These are phyloP conservation scores for Strix aluco DNA, from an alignment of 2,113 vertebrate genomes.

Conservation along the genomic window DNA sequence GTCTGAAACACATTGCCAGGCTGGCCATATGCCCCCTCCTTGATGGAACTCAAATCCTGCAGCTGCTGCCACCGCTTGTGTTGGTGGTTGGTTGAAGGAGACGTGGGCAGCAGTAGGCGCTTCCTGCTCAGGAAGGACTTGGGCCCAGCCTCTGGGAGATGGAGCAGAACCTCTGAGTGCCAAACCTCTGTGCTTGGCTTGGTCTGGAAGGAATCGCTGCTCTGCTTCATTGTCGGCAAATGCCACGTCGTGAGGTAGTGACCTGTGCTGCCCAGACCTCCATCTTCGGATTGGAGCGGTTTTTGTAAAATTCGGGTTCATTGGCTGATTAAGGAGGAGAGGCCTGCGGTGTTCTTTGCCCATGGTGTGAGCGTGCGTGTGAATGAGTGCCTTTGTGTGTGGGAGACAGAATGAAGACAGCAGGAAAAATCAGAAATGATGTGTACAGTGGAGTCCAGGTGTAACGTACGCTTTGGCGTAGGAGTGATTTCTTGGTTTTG, in stretches of 20 bases:
- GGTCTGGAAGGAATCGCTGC: not conserved
- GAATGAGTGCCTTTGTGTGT: accelerated
- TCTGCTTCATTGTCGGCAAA: accelerated
- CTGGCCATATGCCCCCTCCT: accelerated
- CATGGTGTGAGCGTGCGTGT: accelerated
- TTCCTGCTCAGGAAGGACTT: not conserved
- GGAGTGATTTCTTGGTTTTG: not conserved
- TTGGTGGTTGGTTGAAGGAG: not conserved
- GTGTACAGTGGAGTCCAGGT: accelerated
- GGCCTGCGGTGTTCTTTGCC: not conserved
- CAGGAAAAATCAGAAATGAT: not conserved
- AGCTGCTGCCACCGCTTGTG: not conserved
- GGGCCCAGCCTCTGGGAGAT: not conserved
- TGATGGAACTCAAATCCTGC: not conserved
- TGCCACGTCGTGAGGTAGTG: accelerated
- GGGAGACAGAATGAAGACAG: not conserved
- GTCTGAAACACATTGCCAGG: accelerated
- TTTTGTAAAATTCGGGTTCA: accelerated
- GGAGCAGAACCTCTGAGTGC: not conserved
- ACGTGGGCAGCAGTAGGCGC: not conserved
- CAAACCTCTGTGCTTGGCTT: not conserved
- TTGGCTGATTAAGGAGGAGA: not conserved
- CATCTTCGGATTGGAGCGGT: accelerated
- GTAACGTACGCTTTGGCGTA: accelerated
- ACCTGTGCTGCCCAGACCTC: not conserved